Evolutionary conservation across 2,888 invertebrate genomes (phyloP), one percentile per base, ranked within the genome.

Genomic region (Catocala nupta): DNA sequence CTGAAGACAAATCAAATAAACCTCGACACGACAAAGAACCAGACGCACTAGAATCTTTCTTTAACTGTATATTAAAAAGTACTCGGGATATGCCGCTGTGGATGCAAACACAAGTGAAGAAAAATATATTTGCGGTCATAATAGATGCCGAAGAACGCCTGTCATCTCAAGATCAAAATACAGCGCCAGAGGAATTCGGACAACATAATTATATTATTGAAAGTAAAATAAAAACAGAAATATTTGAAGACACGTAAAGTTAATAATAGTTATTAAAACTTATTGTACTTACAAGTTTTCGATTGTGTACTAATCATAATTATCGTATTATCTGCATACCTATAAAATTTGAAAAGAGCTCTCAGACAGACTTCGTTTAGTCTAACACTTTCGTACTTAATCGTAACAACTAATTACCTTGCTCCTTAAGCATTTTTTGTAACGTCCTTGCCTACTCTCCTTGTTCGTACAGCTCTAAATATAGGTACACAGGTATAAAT

Each of bases 91-190:
- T 93, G 93, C 92, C 93, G 0, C 80, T 71, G 9, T 92, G 90
- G 91, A 91, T 93, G 90, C 93, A 93, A 79, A 93, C 92, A 1
- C 92, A 91, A 81, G 91, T 93, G 0, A 93, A 93, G 71, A 93
- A 92, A 72, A 93, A 90, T 77, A 91, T 93, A 77, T 93, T 93
- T 65, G 90, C 89, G 0, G 88, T 92, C 5, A 89, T 93, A 13
- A 93, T 93, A 60, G 90, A 92, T 33, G 90, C 93, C 0, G 93
- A 93, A 65, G 92, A 93, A 76, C 79, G 78, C 48, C 73, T 92
- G 8, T 87, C 90, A 2, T 73, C 81, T 8, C 85, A 82, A 67
- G 77, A 71, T 7, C 78, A 77, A 49, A 55, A 55, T 12, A 62
- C 60, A n/a, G 7, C 60, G 11, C 59, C 57, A 10, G 68, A 63